These are phyloP conservation scores for Leistus spinibarbis DNA, from an alignment of 2,888 invertebrate species.

Conservation along the genomic window DNA sequence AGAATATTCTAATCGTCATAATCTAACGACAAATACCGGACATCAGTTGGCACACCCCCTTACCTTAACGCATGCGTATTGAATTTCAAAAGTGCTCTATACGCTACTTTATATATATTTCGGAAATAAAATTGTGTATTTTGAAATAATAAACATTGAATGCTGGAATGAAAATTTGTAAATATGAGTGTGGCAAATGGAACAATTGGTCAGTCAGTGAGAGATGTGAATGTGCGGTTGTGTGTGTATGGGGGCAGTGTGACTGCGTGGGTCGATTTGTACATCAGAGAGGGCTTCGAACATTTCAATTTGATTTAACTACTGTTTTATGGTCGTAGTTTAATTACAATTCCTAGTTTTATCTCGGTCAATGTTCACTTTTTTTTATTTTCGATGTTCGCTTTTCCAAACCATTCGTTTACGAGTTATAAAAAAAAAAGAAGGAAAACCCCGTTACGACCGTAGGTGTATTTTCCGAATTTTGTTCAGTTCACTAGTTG, in stretches of 20 bases:
- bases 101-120: no score
- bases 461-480: not conserved
- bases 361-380: conserved; percentile 24
- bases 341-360: conserved; percentile 39
- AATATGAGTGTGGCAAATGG: no score
- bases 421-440: not conserved
- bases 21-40: no score
- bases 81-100: no score
- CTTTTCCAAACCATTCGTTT: not conserved
- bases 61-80: no score
- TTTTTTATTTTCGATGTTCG: conserved; percentile 1
- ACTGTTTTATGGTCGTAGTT: conserved; percentile 32
- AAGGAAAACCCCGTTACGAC: no score
- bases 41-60: no score
- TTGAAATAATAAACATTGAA: no score
- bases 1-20: no score
- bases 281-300: conserved; percentile 10
- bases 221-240: not conserved
- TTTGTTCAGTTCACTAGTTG: not conserved
- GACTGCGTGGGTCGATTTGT: conserved; percentile 15
- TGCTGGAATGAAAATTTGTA: no score
- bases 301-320: conserved; percentile 38
- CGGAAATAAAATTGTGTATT: no score
- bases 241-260: not conserved
- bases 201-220: not conserved